A percentile compares a stretch with the other conserved stretches of the same genome.
Conservation (phyloP, 2,797 vertebrate genomes). For the Heliangelus exortis region DNA sequence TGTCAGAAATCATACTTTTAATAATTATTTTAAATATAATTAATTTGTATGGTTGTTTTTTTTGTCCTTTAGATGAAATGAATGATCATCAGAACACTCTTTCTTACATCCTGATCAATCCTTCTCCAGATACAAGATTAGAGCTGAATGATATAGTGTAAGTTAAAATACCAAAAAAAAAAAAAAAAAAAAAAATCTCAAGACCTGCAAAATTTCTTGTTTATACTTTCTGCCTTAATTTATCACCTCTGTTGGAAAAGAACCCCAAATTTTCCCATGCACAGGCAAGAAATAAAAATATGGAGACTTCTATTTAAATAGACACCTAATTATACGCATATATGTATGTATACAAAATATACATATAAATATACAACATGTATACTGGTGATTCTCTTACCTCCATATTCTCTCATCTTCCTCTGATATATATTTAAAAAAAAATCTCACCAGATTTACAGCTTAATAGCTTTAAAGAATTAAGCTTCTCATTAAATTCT, state of each 20-base stretch:
- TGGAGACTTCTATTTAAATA: not conserved
- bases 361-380: not conserved
- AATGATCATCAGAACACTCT: constrained; percentile 84
- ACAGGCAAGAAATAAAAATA: not conserved
- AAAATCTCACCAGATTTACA: not conserved
- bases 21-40: not conserved
- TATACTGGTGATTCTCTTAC: not conserved
- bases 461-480: not conserved
- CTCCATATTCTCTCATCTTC: not conserved
- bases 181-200: not conserved
- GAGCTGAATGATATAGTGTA: constrained; percentile 88
- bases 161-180: constrained; percentile 65
- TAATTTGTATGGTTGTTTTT: not conserved
- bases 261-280: not conserved
- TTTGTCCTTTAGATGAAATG: constrained; percentile 82
- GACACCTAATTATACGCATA: not conserved
- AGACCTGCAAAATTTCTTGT: not conserved
- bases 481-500: not conserved
- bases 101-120: constrained; percentile 88
- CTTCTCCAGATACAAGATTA: constrained; percentile 86
- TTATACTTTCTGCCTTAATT: not conserved
- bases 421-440: not conserved
- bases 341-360: not conserved
- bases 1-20: not conserved
- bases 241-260: not conserved